These are phyloP conservation scores for Macheiramphus alcinus DNA, from an alignment of 2,113 vertebrate genomes.

Conservation along the genomic window DNA sequence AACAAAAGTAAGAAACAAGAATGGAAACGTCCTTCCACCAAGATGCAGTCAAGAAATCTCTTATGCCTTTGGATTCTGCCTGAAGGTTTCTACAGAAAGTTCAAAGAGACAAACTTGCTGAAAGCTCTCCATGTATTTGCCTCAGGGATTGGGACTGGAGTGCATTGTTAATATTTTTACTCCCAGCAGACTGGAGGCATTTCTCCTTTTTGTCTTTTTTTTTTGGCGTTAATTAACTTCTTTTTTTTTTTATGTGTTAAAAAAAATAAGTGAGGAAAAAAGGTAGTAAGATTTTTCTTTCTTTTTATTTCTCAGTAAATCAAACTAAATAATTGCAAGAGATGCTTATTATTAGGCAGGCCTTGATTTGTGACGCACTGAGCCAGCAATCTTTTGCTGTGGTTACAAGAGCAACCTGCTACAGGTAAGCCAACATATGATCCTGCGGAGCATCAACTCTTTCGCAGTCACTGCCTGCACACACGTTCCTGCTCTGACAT, in stretches of 20 bases:
- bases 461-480: neutral
- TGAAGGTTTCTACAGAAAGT: neutral
- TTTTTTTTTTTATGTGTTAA: neutral
- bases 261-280: neutral
- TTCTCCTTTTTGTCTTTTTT: neutral
- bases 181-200: neutral
- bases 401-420: neutral
- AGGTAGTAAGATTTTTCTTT: neutral
- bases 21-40: neutral
- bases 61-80: neutral
- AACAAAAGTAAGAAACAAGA: neutral
- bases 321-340: neutral
- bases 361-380: neutral
- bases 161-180: neutral
- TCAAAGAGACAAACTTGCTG: neutral
- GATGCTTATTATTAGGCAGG: neutral
- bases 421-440: neutral
- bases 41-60: neutral
- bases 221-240: neutral
- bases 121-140: neutral
- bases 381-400: neutral
- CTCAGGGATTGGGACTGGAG: neutral
- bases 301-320: neutral
- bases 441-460: neutral
- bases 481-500: fast-evolving